These are phyloP conservation scores for Amphiura filiformis DNA, from an alignment of 35 echinoderm and acorn worm species.

Conservation along the genomic window DNA sequence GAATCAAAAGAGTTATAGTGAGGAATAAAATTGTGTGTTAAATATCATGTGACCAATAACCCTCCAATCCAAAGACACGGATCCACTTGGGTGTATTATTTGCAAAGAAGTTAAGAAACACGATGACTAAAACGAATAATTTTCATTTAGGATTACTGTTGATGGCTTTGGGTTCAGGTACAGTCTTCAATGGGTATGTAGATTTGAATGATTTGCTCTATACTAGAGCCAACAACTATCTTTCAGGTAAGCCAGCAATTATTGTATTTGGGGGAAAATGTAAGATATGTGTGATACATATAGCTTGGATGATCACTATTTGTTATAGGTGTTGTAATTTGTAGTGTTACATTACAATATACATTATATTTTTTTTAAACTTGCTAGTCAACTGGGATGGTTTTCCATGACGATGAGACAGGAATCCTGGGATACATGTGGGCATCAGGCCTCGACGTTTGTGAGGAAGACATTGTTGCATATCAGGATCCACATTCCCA, in stretches of 20 bases:
- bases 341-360: no score
- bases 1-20: no score
- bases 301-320: no score
- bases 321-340: no score
- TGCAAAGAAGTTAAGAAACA: no score
- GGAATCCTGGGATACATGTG: conserved; percentile 47
- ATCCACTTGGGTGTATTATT: no score
- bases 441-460: conserved; percentile 12
- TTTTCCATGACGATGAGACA: conserved; percentile 48
- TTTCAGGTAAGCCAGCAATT: background rate
- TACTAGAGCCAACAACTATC: background rate
- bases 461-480: conserved; percentile 24
- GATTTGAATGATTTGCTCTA: background rate
- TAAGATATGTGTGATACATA: no score
- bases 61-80: no score
- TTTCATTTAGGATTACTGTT: background rate
- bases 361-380: background rate
- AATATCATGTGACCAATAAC: no score
- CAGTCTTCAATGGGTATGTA: background rate
- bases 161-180: background rate
- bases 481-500: conserved; percentile 42
- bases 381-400: conserved; percentile 54
- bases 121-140: no score
- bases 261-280: no score
- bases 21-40: no score